These are phyloP conservation scores for Chaetops frenatus DNA, from an alignment of 2,113 vertebrate genomes.

Conservation along the genomic window DNA sequence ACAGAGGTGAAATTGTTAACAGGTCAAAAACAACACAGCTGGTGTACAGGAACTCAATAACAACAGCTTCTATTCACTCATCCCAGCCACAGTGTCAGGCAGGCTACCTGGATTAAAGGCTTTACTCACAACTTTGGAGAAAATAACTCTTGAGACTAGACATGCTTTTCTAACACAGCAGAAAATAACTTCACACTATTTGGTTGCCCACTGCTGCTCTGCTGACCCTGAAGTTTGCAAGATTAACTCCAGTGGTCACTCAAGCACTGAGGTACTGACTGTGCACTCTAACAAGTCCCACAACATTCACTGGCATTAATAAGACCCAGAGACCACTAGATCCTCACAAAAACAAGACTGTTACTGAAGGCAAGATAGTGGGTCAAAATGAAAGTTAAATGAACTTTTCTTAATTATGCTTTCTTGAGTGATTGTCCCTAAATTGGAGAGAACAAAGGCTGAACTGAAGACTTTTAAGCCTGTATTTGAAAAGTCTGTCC, in stretches of 20 bases:
- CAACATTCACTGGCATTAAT: background rate
- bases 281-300: accelerated
- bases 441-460: background rate
- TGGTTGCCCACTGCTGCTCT: background rate
- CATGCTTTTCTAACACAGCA: background rate
- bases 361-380: background rate
- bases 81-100: background rate
- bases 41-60: background rate
- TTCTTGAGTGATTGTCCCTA: background rate
- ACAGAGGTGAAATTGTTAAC: background rate
- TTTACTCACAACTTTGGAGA: background rate
- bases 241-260: background rate
- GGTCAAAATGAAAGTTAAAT: background rate
- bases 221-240: background rate
- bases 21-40: background rate
- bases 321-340: background rate
- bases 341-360: background rate
- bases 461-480: background rate
- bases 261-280: background rate
- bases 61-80: background rate
- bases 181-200: background rate
- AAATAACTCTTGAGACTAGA: background rate
- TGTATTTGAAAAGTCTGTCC: background rate
- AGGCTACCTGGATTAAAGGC: background rate
- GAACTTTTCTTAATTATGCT: background rate